Evolutionary conservation across 1,140 invertebrate species (phyloP), one percentile per base, ranked within the genome.

Genomic region (Drosophila pachea): DNA sequence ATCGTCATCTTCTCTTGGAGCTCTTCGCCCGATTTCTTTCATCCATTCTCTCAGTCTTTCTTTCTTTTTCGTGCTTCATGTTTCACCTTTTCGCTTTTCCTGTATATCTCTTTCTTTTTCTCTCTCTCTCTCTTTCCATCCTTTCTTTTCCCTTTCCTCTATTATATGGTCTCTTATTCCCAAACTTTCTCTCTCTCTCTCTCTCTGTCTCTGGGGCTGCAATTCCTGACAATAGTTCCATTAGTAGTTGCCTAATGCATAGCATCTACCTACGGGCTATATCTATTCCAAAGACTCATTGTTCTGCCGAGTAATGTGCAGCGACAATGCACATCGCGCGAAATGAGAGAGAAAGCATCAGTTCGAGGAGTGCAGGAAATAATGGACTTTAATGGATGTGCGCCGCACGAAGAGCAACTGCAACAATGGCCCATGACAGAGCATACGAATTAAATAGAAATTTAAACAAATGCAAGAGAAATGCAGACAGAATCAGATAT

Each of bases 391-490:
- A 68, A 62, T 67, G 64, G 69, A 67, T 72, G 31, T 54, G 40
- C 38, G 16, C 52, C n/a, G 54, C 42, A 55, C 33, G 52, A 64
- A 49, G 8, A 42, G 43, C 29, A 12, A 31, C 45, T 33, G 40
- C 32, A 5, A 53, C 55, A 52, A 59, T 59, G 55, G 16, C 14
- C 16, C 33, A 16, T 29, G 64, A 47, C 35, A 48, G 33, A 16
- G 11, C 42, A 50, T 45, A 16, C 42, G 45, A 59, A 70, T 58
- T 52, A 60, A 63, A 53, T 60, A 48, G 60, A 76, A 73, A 76
- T 76, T 79, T 69, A 49, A 79, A 68, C 43, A 31, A 56, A 14
- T 59, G 22, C 33, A 54, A 36, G 7, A 42, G 47, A 45, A 42
- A 52, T 9, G 16, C 8, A 36, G 4, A 74, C 65, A 40, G 64